Base-by-base conservation (phyloP, 1,140 invertebrate species). In the Drosophila persimilis region DNA sequence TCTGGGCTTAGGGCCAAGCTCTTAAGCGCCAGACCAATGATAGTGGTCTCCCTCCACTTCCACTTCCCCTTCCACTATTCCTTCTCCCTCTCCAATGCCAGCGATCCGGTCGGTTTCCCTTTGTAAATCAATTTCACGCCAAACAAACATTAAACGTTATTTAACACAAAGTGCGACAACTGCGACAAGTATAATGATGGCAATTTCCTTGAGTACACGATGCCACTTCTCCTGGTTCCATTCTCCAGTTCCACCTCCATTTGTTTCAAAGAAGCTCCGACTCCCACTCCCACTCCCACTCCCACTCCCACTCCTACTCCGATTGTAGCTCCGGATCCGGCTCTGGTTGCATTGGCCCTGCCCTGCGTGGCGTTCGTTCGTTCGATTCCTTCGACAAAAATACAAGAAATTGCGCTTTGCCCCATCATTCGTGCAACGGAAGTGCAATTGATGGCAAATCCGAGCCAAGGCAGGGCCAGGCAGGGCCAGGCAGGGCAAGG, bases 131-230 rank as follows among this genome's bases (percentile, higher is more conserved):
- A 86, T 86, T 86, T 86, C 77, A 83, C 72, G 71, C 66, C 71
- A 86, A 86, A 78, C 83, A 86, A 86, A 86, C 83, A 80, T 75
- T 88, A 88, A 86, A 88, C 74, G 65, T 79, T 88, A 83, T 77
- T 88, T 86, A 86, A 77, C 78, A 80, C 73, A 89, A 72, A 77
- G 73, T 61, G 74, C 77, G 67, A 85, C 73, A 64, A 75, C 62
- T 74, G 55, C 54, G 75, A 78, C 70, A 78, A 73, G 58, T 66
- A 79, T 89, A 89, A 89, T 89, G 86, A 89, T 85, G 85, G 85
- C 85, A 89, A 89, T 89, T 89, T 89, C 86, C 86, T 85, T 77
- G 78, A 89, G 86, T 85, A 85, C 72, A 80, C 70, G 51, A 47
- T 50, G 64, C 65, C 61, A 58, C 60, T 47, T 64, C 62, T 65